Evolutionary conservation across 2,888 invertebrate genomes (phyloP).

Genomic region (Pollenia angustigena): DNA sequence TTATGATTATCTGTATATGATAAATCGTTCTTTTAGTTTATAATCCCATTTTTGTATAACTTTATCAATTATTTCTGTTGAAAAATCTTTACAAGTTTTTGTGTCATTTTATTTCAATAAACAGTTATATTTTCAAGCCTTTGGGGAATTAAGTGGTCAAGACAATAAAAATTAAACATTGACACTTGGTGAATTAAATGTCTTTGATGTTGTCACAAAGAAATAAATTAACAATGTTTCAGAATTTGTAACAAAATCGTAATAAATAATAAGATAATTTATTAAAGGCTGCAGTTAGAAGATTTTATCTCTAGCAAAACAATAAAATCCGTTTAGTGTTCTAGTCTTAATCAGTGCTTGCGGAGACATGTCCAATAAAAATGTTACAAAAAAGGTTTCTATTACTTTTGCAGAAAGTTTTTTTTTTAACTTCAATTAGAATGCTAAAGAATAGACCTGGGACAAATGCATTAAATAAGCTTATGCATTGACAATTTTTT

Average conservation of each 20-base stretch:
- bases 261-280: background rate
- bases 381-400: too few relatives aligned
- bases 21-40: too few relatives aligned
- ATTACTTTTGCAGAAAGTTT: too few relatives aligned
- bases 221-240: background rate
- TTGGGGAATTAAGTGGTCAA: background rate
- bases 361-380: too few relatives aligned
- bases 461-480: too few relatives aligned
- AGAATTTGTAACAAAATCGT: background rate
- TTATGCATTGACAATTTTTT: too few relatives aligned
- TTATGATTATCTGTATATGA: too few relatives aligned
- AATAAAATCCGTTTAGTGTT: background rate
- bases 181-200: conserved; percentile 1
- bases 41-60: background rate
- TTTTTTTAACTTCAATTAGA: too few relatives aligned
- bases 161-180: conserved; percentile 11
- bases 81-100: conserved; percentile 5
- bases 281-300: background rate
- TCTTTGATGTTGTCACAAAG: background rate
- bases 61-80: background rate
- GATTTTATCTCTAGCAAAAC: background rate
- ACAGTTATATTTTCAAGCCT: background rate
- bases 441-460: too few relatives aligned
- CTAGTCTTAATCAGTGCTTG: too few relatives aligned
- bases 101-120: background rate